Percentiles rank a stretch among this genome's conserved stretches.
phyloP scores from a whole-genome alignment of 2,888 invertebrate species.

The Drosophila paramelanica region DNA sequence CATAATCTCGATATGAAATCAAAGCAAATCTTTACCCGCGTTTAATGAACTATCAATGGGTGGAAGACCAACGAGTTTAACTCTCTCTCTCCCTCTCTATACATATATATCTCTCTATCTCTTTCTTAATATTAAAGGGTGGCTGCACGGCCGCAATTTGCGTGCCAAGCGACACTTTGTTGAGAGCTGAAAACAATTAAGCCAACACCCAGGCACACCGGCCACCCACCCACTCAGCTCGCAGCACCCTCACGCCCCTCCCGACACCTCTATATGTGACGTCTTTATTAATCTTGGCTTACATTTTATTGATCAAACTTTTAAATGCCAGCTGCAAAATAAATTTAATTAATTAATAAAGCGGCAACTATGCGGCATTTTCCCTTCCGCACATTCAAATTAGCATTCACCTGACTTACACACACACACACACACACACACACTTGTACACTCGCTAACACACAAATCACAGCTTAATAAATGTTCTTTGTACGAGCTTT shows the following conservation, averaged over 20 bases:
- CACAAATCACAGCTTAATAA: slow-evolving; percentile 37
- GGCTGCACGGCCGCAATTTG: slow-evolving; percentile 43
- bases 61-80: neutral
- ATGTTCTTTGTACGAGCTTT: slow-evolving; percentile 30
- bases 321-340: slow-evolving; percentile 56
- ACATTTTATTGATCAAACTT: slow-evolving; percentile 82
- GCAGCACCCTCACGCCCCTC: neutral
- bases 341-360: slow-evolving; percentile 70
- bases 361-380: slow-evolving; percentile 46
- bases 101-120: no score
- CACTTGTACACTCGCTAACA: slow-evolving; percentile 1
- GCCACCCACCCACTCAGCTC: slow-evolving; percentile 1
- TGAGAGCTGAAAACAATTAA: slow-evolving; percentile 60
- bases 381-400: slow-evolving; percentile 14
- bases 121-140: slow-evolving; percentile 1
- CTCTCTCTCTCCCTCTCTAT: neutral
- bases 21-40: slow-evolving; percentile 31
- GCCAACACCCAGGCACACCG: slow-evolving; percentile 54
- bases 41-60: slow-evolving; percentile 56
- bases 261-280: slow-evolving; percentile 9
- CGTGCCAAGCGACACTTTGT: slow-evolving; percentile 75
- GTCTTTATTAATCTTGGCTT: slow-evolving; percentile 62
- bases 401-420: slow-evolving; percentile 46
- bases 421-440: slow-evolving; percentile 14
- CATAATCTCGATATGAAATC: slow-evolving; percentile 50